phyloP scores from a whole-genome alignment of 2,888 invertebrate genomes.

The Ephialtes manifestator region DNA sequence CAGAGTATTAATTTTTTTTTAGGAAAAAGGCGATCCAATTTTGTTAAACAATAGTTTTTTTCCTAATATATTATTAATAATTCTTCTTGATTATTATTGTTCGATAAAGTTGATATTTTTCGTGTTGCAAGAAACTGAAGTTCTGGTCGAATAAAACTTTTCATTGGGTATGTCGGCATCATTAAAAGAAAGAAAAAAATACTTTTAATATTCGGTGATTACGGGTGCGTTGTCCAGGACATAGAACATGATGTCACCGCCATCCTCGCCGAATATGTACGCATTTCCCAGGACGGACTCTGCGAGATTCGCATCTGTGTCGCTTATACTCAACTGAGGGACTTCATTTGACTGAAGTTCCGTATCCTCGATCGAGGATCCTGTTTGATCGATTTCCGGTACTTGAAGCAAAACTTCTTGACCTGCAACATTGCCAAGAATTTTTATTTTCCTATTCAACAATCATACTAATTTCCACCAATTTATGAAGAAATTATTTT shows the following conservation, averaged over 20 bases:
- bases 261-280: slow-evolving; percentile 74
- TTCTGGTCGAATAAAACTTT: too few species aligned
- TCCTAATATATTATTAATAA: too few species aligned
- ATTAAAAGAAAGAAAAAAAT: background rate
- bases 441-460: background rate
- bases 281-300: slow-evolving; percentile 73
- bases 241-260: slow-evolving; percentile 74
- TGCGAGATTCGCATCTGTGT: slow-evolving; percentile 69
- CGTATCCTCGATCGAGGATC: slow-evolving; percentile 4
- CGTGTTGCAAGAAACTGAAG: too few species aligned
- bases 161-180: too few species aligned
- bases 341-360: slow-evolving; percentile 68
- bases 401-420: slow-evolving; percentile 66
- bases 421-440: slow-evolving; percentile 11
- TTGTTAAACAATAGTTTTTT: too few species aligned
- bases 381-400: slow-evolving; percentile 57
- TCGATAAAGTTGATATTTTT: too few species aligned
- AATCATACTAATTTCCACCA: background rate
- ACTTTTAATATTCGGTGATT: slow-evolving; percentile 63
- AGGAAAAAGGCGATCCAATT: too few species aligned
- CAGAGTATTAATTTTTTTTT: too few species aligned
- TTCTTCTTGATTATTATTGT: too few species aligned
- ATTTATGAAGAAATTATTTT: background rate
- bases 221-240: slow-evolving; percentile 71
- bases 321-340: slow-evolving; percentile 73